phyloP scores from a whole-genome alignment of 2,888 invertebrate species.

The Dynastes maya region DNA sequence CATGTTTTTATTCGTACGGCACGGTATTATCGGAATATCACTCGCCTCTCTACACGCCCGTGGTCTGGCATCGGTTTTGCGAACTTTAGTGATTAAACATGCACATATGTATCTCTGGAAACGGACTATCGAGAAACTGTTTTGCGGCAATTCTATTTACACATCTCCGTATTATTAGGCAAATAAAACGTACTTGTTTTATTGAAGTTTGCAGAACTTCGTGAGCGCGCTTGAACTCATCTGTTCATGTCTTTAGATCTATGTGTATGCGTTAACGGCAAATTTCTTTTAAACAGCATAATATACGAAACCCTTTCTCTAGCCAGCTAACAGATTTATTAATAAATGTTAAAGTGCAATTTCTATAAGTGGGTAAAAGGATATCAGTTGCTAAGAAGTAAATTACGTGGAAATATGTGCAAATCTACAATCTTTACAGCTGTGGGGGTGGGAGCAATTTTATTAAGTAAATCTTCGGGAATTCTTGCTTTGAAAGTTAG shows the following conservation, averaged over 20 bases:
- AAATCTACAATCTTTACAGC: not conserved
- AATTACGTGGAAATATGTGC: conserved; percentile 8
- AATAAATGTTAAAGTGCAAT: conserved; percentile 23
- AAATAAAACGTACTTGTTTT: not conserved
- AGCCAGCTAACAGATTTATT: not conserved
- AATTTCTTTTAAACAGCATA: conserved; percentile 10
- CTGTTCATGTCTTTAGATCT: not conserved
- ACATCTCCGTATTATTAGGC: not conserved
- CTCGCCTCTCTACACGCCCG: too few relatives aligned
- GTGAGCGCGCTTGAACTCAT: not conserved
- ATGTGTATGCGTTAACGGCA: not conserved
- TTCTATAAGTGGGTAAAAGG: not conserved
- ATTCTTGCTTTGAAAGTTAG: not conserved
- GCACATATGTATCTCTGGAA: not conserved
- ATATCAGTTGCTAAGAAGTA: not conserved
- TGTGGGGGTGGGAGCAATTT: conserved; percentile 11
- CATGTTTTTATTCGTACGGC: too few relatives aligned
- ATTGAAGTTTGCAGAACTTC: not conserved
- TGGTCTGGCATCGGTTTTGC: too few relatives aligned
- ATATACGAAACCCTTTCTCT: not conserved
- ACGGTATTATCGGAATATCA: too few relatives aligned
- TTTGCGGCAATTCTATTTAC: too few relatives aligned
- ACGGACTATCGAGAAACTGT: too few relatives aligned
- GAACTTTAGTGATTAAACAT: not conserved
- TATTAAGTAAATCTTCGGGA: not conserved